phyloP scores from a whole-genome alignment of 2,797 vertebrate genomes.

The Gymnodraco acuticeps region DNA sequence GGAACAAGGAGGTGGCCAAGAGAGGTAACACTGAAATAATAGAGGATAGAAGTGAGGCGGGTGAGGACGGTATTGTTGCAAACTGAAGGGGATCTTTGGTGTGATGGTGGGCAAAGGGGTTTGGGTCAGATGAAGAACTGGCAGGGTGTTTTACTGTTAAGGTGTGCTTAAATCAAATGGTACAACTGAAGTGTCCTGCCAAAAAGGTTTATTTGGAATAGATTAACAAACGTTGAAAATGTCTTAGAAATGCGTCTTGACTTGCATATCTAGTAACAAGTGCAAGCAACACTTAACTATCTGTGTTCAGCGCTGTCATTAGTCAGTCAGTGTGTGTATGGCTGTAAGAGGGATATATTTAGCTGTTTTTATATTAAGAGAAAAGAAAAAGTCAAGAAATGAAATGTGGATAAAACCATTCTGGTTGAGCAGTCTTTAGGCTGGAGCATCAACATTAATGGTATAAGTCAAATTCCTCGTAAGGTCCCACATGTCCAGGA shows the following conservation, averaged over 20 bases:
- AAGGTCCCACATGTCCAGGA: too few relatives aligned
- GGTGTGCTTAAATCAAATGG: background rate
- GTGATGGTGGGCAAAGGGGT: constrained; percentile 69
- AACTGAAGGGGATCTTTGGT: constrained; percentile 83
- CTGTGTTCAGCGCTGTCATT: background rate
- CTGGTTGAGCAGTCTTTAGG: too few relatives aligned
- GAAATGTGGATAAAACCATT: too few relatives aligned
- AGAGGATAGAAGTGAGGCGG: constrained; percentile 1
- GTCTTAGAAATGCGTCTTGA: background rate
- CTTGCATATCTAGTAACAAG: background rate
- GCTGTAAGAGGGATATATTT: constrained; percentile 2
- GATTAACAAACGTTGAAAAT: background rate
- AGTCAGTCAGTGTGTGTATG: background rate
- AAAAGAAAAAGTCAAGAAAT: too few relatives aligned
- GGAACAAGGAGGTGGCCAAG: constrained; percentile 78
- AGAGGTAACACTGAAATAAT: constrained; percentile 36
- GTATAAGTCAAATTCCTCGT: too few relatives aligned
- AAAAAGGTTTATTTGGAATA: background rate
- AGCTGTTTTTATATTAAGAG: background rate
- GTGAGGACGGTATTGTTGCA: constrained; percentile 88
- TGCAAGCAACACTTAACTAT: background rate
- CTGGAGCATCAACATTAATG: too few relatives aligned
- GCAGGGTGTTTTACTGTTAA: background rate
- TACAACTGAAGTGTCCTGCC: background rate
- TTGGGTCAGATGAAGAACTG: constrained; percentile 44